Evolutionary conservation across 2,113 vertebrate species (phyloP).

Genomic region (Cyphomyrus discorhynchus): DNA sequence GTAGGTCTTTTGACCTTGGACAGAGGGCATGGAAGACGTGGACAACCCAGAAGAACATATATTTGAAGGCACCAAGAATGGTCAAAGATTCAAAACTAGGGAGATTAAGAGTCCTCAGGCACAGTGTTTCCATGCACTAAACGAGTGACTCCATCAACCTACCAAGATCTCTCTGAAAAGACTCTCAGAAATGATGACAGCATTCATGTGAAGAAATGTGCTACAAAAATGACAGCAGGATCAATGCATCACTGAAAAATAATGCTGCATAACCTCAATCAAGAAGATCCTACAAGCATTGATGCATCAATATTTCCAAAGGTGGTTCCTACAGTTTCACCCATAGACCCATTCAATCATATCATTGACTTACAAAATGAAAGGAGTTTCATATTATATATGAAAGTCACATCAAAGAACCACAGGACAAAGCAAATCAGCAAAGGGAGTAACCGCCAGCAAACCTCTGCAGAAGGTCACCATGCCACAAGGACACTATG

Average conservation of each 20-base stretch:
- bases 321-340: neutral
- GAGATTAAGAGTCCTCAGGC: neutral
- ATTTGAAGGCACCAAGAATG: neutral
- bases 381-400: slow-evolving; percentile 9
- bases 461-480: neutral
- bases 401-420: neutral
- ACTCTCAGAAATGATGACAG: neutral
- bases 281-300: neutral
- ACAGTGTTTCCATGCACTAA: neutral
- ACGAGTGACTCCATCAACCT: neutral
- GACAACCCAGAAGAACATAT: neutral
- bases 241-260: neutral
- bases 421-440: neutral
- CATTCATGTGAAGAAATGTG: neutral
- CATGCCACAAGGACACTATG: neutral
- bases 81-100: neutral
- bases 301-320: neutral
- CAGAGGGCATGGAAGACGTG: neutral
- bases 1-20: neutral
- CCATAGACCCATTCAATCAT: neutral
- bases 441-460: neutral
- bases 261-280: neutral
- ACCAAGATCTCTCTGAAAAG: neutral
- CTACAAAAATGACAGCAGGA: neutral
- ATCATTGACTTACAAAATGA: neutral